A percentile compares a stretch with the other conserved stretches of the same genome.
Conservation (phyloP, 2,888 invertebrate species). For the Sesia bembeciformis region DNA sequence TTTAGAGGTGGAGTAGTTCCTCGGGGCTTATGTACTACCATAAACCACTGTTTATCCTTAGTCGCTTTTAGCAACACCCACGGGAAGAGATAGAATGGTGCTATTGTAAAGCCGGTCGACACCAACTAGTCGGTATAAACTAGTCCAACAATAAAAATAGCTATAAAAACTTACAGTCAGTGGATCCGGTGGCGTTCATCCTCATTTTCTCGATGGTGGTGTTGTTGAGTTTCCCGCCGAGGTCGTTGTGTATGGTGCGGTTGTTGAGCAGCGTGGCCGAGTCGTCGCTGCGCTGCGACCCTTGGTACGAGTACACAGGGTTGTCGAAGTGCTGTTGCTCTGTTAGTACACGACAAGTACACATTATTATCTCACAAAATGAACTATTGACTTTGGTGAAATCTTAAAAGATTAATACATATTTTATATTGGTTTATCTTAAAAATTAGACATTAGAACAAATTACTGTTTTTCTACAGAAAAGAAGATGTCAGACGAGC, state of each 20-base stretch:
- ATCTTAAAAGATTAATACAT: too few species aligned
- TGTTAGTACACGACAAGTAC: constrained; percentile 22
- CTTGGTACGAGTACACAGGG: constrained; percentile 89
- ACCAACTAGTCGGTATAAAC: not conserved
- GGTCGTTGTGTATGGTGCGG: constrained; percentile 74
- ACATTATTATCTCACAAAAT: not conserved
- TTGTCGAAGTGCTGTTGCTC: constrained; percentile 94
- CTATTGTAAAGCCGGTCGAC: too few species aligned
- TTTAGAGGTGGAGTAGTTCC: too few species aligned
- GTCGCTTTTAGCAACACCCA: too few species aligned
- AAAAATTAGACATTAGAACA: too few species aligned
- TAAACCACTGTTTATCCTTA: too few species aligned
- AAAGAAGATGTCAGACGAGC: too few species aligned
- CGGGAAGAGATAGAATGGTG: too few species aligned
- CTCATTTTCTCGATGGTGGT: constrained; percentile 75
- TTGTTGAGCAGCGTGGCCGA: constrained; percentile 72
- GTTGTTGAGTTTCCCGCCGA: constrained; percentile 72
- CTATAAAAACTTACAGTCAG: constrained; percentile 36
- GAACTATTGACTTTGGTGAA: too few species aligned
- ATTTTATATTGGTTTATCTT: too few species aligned
- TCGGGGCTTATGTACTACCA: too few species aligned
- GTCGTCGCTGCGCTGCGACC: constrained; percentile 67
- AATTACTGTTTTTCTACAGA: too few species aligned
- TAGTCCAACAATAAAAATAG: not conserved
- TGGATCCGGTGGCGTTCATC: constrained; percentile 63